phyloP scores from a whole-genome alignment of 2,113 vertebrate genomes.

The Ginglymostoma cirratum region DNA sequence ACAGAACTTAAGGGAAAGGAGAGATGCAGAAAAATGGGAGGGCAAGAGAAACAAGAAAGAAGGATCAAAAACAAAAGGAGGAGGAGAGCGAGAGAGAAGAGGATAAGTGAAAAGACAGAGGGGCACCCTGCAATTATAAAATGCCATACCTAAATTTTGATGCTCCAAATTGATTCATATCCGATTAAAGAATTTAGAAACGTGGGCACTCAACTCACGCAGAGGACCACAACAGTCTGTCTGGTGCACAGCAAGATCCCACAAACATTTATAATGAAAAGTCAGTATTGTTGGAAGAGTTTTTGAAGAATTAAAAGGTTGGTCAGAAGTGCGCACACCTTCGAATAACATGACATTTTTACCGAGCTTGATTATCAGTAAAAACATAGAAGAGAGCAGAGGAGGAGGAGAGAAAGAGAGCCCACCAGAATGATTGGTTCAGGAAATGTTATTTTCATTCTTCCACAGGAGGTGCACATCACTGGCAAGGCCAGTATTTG shows the following conservation, averaged over 20 bases:
- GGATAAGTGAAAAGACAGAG: not conserved
- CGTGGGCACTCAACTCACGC: too few species aligned
- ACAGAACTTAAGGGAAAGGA: not conserved
- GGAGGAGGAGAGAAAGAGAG: not conserved
- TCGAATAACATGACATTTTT: not conserved
- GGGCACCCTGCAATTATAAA: not conserved
- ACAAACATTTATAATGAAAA: not conserved
- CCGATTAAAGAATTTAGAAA: not conserved
- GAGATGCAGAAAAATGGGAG: not conserved
- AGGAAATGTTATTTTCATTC: too few species aligned
- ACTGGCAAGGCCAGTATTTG: too few species aligned
- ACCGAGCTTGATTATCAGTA: not conserved
- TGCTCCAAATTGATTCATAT: not conserved
- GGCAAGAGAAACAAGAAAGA: not conserved
- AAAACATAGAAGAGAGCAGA: not conserved
- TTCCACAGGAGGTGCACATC: too few species aligned
- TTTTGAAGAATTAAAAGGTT: not conserved
- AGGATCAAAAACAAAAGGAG: not conserved
- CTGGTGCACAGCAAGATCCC: not conserved
- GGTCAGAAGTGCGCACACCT: not conserved
- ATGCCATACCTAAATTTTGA: not conserved
- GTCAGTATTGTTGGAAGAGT: not conserved
- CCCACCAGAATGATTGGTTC: not conserved
- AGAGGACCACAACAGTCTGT: not conserved
- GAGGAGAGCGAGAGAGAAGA: not conserved